Percentiles rank a stretch among this genome's conserved stretches.
Evolutionary conservation across 2,888 invertebrate genomes (phyloP).

Genomic region (Troides oblongomaculatus): DNA sequence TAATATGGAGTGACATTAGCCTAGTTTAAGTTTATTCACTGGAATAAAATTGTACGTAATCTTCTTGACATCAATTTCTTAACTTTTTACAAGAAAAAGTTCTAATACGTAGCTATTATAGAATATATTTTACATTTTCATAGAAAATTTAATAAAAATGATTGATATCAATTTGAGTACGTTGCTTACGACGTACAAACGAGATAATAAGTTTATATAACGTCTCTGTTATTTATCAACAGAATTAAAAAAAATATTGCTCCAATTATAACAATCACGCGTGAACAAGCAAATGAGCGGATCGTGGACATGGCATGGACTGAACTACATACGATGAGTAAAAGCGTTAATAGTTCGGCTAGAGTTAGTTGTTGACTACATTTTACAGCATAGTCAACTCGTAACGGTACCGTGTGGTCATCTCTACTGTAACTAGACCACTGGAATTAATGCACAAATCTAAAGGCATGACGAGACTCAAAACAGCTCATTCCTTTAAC

Average conservation of each 20-base stretch:
- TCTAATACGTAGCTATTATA: too few species aligned
- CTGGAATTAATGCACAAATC: slow-evolving; percentile 45
- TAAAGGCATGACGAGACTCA: not conserved
- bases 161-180: too few species aligned
- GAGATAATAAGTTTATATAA: not conserved
- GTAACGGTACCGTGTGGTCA: slow-evolving; percentile 44
- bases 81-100: too few species aligned
- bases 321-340: not conserved
- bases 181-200: not conserved
- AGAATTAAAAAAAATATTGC: slow-evolving; percentile 47
- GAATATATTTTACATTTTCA: too few species aligned
- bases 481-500: not conserved
- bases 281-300: not conserved
- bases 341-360: not conserved
- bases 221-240: not conserved
- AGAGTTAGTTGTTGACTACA: not conserved
- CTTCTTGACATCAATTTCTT: too few species aligned
- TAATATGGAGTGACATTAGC: not conserved
- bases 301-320: not conserved
- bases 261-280: slow-evolving; percentile 40
- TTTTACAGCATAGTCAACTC: slow-evolving; percentile 6
- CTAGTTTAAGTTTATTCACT: too few species aligned
- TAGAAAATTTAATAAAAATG: too few species aligned
- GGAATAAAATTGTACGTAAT: too few species aligned
- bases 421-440: slow-evolving; percentile 58